A percentile compares a stretch with the other conserved stretches of the same genome.
Evolutionary conservation across 2,113 vertebrate genomes (phyloP).

Genomic region (Esox niger): DNA sequence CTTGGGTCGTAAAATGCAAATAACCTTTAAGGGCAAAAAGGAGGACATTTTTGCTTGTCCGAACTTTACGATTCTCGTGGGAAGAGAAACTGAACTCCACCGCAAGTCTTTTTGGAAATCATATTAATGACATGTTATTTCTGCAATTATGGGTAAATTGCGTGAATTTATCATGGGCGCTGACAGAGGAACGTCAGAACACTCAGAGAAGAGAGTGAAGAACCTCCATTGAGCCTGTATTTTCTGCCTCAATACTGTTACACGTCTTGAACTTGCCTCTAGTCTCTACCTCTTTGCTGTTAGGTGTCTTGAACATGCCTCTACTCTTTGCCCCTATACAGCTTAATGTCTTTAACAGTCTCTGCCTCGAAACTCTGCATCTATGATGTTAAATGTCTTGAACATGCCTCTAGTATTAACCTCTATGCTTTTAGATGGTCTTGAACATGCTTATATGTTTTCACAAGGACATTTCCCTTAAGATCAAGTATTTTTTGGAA

Average conservation of each 20-base stretch:
- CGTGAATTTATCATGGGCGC: slow-evolving; percentile 40
- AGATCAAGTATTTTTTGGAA: slow-evolving; percentile 9
- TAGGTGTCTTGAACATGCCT: background rate
- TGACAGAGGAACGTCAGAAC: slow-evolving; percentile 30
- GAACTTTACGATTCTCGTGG: slow-evolving; percentile 45
- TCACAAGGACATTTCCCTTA: background rate
- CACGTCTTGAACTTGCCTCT: slow-evolving; percentile 24
- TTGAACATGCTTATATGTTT: slow-evolving; percentile 9
- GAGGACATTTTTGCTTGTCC: background rate
- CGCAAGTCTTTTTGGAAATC: slow-evolving; percentile 16
- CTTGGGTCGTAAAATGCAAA: slow-evolving; percentile 14
- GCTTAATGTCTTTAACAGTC: too few species aligned
- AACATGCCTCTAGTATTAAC: slow-evolving; percentile 27
- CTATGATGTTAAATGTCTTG: slow-evolving; percentile 19
- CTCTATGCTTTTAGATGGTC: too few species aligned
- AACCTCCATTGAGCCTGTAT: too few species aligned
- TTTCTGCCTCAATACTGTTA: too few species aligned
- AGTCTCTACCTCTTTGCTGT: too few species aligned
- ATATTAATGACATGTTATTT: slow-evolving; percentile 43
- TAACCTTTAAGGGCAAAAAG: slow-evolving; percentile 1
- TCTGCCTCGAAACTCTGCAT: too few species aligned
- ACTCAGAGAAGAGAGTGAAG: slow-evolving; percentile 14
- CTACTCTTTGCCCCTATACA: too few species aligned
- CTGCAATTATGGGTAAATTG: slow-evolving; percentile 48
- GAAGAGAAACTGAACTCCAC: slow-evolving; percentile 29